Conservation (phyloP, 2,113 vertebrate genomes). For the Antigone vipio region DNA sequence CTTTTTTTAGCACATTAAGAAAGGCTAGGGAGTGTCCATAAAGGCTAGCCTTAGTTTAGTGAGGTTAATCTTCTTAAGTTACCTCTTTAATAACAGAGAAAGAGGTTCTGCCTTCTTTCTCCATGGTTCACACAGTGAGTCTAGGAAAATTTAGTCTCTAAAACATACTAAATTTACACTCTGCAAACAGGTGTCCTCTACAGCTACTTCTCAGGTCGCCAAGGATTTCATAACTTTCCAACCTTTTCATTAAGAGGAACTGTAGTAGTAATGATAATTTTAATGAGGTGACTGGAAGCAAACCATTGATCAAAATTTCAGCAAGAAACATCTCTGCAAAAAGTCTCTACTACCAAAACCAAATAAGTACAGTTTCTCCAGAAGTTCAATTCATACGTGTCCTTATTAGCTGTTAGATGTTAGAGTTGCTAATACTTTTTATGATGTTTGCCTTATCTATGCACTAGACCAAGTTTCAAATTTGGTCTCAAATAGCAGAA, state of each 20-base stretch:
- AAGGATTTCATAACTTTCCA: background rate
- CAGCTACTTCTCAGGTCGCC: background rate
- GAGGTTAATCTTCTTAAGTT: background rate
- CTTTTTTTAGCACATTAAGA: background rate
- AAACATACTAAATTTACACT: background rate
- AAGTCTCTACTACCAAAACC: background rate
- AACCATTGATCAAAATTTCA: constrained; percentile 4
- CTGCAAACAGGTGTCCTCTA: background rate
- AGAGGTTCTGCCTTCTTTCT: background rate
- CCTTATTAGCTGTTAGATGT: constrained; percentile 52
- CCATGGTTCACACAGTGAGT: background rate
- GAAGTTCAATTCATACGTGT: constrained; percentile 33
- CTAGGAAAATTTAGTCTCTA: background rate
- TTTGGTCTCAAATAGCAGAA: constrained; percentile 32
- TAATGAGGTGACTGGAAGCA: background rate
- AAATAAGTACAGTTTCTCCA: constrained; percentile 24
- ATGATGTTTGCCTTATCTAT: constrained; percentile 56
- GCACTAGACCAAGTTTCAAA: constrained; percentile 59
- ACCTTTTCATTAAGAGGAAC: background rate
- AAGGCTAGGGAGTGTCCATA: background rate
- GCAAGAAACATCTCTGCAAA: background rate
- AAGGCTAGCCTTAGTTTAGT: background rate
- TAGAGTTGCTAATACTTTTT: constrained; percentile 16
- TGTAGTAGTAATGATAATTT: background rate
- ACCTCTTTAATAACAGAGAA: background rate